Conservation (phyloP, 2,113 vertebrate genomes). For the Pangasianodon gigas region DNA sequence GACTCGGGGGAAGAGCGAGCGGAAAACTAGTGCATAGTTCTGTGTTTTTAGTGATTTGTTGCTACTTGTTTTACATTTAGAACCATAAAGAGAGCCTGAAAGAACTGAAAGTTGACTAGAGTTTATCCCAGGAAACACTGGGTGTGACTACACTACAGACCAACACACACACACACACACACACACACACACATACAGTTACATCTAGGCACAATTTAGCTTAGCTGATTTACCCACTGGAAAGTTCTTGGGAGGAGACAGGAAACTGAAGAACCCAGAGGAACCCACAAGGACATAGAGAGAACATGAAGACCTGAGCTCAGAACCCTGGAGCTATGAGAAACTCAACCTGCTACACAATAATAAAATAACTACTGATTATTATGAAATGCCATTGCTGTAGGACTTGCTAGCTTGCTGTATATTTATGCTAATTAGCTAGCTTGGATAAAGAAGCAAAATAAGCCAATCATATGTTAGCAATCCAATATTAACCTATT, state of each 20-base stretch:
- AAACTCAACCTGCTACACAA: not conserved
- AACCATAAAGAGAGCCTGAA: not conserved
- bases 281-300: not conserved
- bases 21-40: not conserved
- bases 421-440: not conserved
- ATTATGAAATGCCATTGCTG: not conserved
- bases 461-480: not conserved
- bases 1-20: not conserved
- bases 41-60: not conserved
- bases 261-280: not conserved
- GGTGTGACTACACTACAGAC: not conserved
- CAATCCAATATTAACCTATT: not conserved
- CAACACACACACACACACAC: not conserved
- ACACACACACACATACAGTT: not conserved
- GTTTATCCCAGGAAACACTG: not conserved
- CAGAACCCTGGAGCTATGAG: not conserved
- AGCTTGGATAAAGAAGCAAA: not conserved
- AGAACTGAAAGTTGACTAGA: not conserved
- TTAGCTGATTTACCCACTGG: not conserved
- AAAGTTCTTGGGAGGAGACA: not conserved
- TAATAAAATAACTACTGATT: not conserved
- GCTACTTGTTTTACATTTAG: slow-evolving; percentile 6
- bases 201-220: not conserved
- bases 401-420: not conserved
- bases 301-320: not conserved